Evolutionary conservation across 2,888 invertebrate species (phyloP), one percentile per base, ranked within the genome.

Genomic region (Andrena minutula): DNA sequence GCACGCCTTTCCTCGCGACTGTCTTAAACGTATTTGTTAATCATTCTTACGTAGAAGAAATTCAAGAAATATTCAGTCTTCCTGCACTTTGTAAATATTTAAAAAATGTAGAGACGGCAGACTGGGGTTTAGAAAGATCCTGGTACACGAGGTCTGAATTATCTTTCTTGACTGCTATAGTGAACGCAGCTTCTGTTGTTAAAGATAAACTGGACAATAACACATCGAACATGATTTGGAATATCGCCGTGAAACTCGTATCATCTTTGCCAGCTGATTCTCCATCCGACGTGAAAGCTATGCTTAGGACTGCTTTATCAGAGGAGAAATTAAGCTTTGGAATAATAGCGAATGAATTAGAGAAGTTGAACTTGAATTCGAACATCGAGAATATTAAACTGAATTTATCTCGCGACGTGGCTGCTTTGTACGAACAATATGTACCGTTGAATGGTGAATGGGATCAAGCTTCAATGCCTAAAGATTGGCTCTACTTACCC

Each of bases 401-500:
- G 0, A 70, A 89, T 60, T 70, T 91, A 10, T 86, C 87, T 3
- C 73, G 75, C 2, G 82, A 93, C 58, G 78, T 91, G 12, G 86
- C 82, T 56, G 74, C 82, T 6, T 77, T 90, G 2, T 94, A 92
- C 63, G 89, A 90, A 16, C 86, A 82, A 51, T 93, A 91, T 47
- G 80, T 93, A 0, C 81, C 82, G 0, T 56, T 64, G 20, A 88
- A 82, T 2, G 90, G 90, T 3, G 88, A 75, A 23, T 96, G 96
- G 95, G 94, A 95, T 83, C 95, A 96, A 66, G 96, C 96, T 12
- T 95, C 97, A 16, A 94, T 97, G 85, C 97, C 97, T 0, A 95
- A 95, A 68, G 97, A 98, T 91, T 98, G 98, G 98, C 96, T 97
- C 12, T 98, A 97, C 93, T 94, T 96, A 89, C 96, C 97, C 35